Percentiles rank a stretch among this genome's conserved stretches.
Conservation (phyloP, 2,888 invertebrate species). For the Drosophila parthenogenetica region DNA sequence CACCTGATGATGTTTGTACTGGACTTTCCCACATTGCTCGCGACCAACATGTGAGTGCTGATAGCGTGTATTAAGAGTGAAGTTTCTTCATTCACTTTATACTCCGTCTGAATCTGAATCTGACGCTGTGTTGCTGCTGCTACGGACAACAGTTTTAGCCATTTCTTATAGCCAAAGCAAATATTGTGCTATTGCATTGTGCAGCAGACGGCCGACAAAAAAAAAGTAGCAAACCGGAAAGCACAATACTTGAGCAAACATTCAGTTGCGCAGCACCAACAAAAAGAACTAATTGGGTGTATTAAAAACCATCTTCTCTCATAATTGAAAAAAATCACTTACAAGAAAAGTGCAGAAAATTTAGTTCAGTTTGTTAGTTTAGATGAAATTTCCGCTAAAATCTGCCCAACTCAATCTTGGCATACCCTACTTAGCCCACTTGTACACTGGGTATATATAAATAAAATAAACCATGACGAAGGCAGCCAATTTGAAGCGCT, state of each 20-base stretch:
- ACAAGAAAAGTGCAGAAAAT: not conserved
- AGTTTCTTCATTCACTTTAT: conserved; percentile 4
- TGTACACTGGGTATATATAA: conserved; percentile 25
- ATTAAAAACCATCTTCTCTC: not conserved
- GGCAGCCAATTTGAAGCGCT: conserved; percentile 60
- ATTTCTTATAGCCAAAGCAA: conserved; percentile 53
- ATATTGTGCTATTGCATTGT: conserved; percentile 44
- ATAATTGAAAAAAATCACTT: not conserved
- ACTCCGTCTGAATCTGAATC: not conserved
- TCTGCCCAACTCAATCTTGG: not conserved
- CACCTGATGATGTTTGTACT: conserved; percentile 80
- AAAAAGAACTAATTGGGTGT: not conserved
- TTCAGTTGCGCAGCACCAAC: conserved; percentile 9
- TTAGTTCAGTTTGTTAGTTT: not conserved
- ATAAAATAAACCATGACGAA: conserved; percentile 44
- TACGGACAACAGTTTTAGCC: conserved; percentile 29
- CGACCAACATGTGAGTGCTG: conserved; percentile 27
- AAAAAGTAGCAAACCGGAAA: conserved; percentile 3
- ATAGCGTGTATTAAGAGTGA: conserved; percentile 6
- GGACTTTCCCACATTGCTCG: conserved; percentile 17
- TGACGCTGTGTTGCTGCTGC: conserved; percentile 6
- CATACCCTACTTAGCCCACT: conserved; percentile 21
- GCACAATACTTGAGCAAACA: conserved; percentile 11
- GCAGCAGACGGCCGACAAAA: conserved; percentile 9
- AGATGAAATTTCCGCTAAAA: not conserved